Base-by-base conservation (phyloP, 2,797 vertebrate species). In the Parambassis ranga region DNA sequence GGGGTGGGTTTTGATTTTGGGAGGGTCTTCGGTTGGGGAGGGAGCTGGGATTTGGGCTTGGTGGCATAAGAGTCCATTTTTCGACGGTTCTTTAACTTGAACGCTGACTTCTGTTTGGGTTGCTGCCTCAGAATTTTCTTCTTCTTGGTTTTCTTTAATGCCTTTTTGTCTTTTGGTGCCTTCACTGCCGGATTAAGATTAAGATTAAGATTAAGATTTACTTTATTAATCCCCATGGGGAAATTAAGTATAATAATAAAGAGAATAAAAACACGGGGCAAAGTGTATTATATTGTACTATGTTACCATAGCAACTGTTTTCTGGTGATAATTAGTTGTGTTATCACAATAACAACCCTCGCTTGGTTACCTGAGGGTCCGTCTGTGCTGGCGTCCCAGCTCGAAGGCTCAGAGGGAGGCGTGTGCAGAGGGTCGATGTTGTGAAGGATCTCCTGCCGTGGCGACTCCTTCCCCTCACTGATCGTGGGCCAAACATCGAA, bases 351-450 rank as follows among this genome's bases (percentile, higher is more conserved):
- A n/a, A n/a, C n/a, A n/a, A n/a, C n/a, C n/a, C 27, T 16, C 5
- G 7, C 27, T 20, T 41, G 81, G 67, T 92, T 92, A 86, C 85
- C 81, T 8, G 36, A 10, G 10, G n/a, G 28, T 11, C 6, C n/a
- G 16, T 50, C 33, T 0, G 10, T 1, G 28, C n/a, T 10, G 9
- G 1, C 4, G 5, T 51, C 51, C 76, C 65, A 62, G 14, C 1
- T 39, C 4, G 0, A 7, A 15, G 10, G 39, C 1, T 66, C 65
- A 13, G 4, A 13, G 0, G 41, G 11, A 4, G 70, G n/a, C 43
- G 37, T 83, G 90, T 98, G 94, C 36, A 98, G 90, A 0, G 97
- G 97, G 83, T 99, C 95, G 0, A 99, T 99, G 84, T 99, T 99
- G 85, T 98, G 96, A 8, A 99, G 89, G 79, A 99, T 97, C 92